These are phyloP conservation scores for Chrysolina haemoptera DNA, from an alignment of 2,888 invertebrate genomes.

Conservation along the genomic window DNA sequence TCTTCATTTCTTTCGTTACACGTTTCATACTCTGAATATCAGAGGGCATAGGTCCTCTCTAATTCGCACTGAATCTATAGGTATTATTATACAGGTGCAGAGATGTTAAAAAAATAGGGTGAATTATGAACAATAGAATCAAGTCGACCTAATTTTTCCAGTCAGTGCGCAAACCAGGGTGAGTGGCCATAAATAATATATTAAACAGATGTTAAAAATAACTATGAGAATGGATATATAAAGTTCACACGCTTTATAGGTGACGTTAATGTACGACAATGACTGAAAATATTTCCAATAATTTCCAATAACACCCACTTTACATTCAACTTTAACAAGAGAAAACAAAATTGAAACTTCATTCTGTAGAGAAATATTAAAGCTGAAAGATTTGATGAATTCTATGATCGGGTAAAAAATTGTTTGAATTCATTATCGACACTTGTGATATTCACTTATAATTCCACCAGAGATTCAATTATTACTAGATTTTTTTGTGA, in stretches of 20 bases:
- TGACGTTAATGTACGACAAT: not conserved
- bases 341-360: too few relatives aligned
- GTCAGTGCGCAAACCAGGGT: not conserved
- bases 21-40: not conserved
- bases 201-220: slow-evolving; percentile 3
- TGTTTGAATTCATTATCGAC: too few relatives aligned
- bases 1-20: too few relatives aligned
- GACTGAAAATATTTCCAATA: not conserved
- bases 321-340: too few relatives aligned
- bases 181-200: slow-evolving; percentile 1
- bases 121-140: slow-evolving; percentile 11
- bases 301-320: too few relatives aligned
- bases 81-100: not conserved
- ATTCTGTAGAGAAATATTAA: too few relatives aligned
- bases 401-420: too few relatives aligned
- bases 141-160: slow-evolving; percentile 11
- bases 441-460: too few relatives aligned
- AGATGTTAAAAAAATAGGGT: not conserved
- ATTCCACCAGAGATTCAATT: too few relatives aligned
- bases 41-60: not conserved
- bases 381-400: too few relatives aligned
- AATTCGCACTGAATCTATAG: too few relatives aligned
- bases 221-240: not conserved
- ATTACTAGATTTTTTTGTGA: too few relatives aligned
- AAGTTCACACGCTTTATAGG: slow-evolving; percentile 2